These are phyloP conservation scores for Electrophaes corylata DNA, from an alignment of 2,888 invertebrate genomes.

Conservation along the genomic window DNA sequence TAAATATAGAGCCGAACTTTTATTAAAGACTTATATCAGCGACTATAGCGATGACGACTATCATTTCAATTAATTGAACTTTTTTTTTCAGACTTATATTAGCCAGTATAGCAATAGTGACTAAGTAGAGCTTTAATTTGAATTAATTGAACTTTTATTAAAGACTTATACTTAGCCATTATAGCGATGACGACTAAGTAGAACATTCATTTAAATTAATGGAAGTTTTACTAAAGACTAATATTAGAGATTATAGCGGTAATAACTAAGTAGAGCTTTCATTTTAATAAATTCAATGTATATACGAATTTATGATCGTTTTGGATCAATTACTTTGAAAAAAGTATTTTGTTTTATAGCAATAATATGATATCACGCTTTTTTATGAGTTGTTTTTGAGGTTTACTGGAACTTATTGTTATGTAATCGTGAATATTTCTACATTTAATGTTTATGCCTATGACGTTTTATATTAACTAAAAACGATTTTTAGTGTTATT, in stretches of 20 bases:
- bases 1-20: slow-evolving; percentile 12
- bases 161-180: slow-evolving; percentile 11
- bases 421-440: neutral
- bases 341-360: neutral
- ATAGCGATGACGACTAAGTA: slow-evolving; percentile 31
- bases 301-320: neutral
- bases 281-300: neutral
- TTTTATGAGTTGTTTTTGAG: neutral
- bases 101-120: too few relatives aligned
- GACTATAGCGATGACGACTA: too few relatives aligned
- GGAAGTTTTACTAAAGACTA: slow-evolving; percentile 17
- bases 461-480: too few relatives aligned
- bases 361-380: neutral
- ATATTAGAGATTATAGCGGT: slow-evolving; percentile 22
- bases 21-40: slow-evolving; percentile 17
- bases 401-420: neutral
- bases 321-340: neutral
- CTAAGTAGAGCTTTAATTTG: neutral
- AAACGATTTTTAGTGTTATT: neutral
- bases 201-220: neutral
- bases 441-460: neutral
- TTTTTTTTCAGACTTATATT: too few relatives aligned
- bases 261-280: slow-evolving; percentile 22
- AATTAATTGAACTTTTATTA: slow-evolving; percentile 11
- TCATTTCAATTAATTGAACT: too few relatives aligned